Base-by-base conservation (phyloP, 2,888 invertebrate genomes). In the Rhabditoides inermis region DNA sequence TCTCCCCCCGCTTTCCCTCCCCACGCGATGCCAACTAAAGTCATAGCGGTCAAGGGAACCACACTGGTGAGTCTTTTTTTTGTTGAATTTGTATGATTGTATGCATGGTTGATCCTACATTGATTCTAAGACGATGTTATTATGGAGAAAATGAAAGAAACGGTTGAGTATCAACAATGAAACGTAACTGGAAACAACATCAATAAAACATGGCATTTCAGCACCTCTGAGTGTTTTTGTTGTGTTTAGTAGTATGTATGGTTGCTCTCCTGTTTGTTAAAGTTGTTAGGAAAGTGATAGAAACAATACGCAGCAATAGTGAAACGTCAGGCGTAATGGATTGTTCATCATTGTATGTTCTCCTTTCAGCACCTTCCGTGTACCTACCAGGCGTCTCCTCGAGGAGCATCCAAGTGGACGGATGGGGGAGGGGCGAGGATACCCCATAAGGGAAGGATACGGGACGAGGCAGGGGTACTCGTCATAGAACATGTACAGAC, bases 341-440 rank as follows among this genome's bases (percentile, higher is more conserved):
- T 49, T 25, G 2, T 46, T 15, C 45, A 3, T n/a, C n/a, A 22
- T 49, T 3, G 1, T 22, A 18, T 25, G 10, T 1, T 18, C 7
- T n/a, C 15, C 37, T 51, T 60, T 28, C 49, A 68, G 57, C 51
- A 56, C 6, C 52, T 73, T 15, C 72, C 73, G 3, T 73, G 73
- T 46, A 53, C 70, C 20, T 69, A 67, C 49, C 64, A 68, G 42
- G 69, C 73, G 0, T 65, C 60, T 2, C 73, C 73, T 2, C 41
- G 52, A 32, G 68, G 65, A 5, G 56, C 52, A 10, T 59, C 65
- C 15, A 55, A 60, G 30, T 73, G 73, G 73, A 59, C 61, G 2
- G 57, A 61, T 46, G 63, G 53, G 18, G 61, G 60, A 28, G 67
- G 67, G 12, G 22, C 46, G 2, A 22, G 54, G 2, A 51, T 67